phyloP scores from a whole-genome alignment of 2,888 invertebrate species.

The Hermodice carunculata region DNA sequence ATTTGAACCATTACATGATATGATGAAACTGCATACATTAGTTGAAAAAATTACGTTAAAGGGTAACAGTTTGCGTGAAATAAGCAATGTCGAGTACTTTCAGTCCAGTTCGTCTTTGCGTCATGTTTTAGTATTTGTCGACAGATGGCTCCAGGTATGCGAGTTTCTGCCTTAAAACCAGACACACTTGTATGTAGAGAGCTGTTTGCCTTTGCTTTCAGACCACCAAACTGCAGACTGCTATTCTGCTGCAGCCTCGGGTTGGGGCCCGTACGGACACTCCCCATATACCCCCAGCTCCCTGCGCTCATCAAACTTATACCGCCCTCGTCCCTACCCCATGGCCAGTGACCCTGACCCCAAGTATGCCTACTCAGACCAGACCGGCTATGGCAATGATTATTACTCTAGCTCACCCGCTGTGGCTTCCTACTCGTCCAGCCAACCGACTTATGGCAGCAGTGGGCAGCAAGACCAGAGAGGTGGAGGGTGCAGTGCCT shows the following conservation, averaged over 20 bases:
- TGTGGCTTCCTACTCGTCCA: slow-evolving; percentile 36
- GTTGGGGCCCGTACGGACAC: background rate
- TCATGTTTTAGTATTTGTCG: too few species aligned
- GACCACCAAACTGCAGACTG: too few species aligned
- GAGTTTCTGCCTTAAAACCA: too few species aligned
- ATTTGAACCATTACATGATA: too few species aligned
- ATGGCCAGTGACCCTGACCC: slow-evolving; percentile 50
- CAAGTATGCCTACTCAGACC: slow-evolving; percentile 24
- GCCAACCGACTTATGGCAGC: slow-evolving; percentile 3
- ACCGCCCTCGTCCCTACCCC: slow-evolving; percentile 45
- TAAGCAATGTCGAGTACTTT: too few species aligned
- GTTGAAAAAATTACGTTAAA: too few species aligned
- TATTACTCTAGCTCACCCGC: slow-evolving; percentile 30
- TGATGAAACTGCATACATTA: too few species aligned
- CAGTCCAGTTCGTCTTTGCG: too few species aligned
- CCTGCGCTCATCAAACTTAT: slow-evolving; percentile 34
- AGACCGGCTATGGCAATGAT: slow-evolving; percentile 20
- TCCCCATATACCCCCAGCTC: background rate
- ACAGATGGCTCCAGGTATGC: too few species aligned
- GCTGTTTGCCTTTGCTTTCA: too few species aligned
- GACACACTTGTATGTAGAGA: too few species aligned
- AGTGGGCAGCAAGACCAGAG: slow-evolving; percentile 39
- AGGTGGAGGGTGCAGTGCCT: slow-evolving; percentile 54
- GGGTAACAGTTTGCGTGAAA: too few species aligned
- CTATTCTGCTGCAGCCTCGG: background rate